Evolutionary conservation across 2,797 vertebrate species (phyloP).

Genomic region (Dendrocincla tyrannina): DNA sequence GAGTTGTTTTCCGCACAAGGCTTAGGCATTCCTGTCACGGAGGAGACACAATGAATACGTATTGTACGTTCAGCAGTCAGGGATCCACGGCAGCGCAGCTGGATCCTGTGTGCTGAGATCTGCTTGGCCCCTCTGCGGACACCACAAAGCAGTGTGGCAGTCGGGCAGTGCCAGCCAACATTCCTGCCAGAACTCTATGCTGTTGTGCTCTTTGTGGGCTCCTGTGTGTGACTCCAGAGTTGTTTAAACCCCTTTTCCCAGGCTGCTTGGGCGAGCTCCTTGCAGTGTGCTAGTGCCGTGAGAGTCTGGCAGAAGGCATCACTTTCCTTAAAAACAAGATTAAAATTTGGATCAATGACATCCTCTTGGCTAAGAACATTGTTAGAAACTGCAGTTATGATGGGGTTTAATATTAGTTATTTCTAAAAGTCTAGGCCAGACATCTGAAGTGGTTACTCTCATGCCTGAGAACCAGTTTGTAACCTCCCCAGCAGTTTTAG

Average conservation of each 20-base stretch:
- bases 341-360: neutral
- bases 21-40: conserved; percentile 9
- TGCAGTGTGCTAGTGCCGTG: neutral
- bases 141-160: neutral
- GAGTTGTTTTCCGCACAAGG: conserved; percentile 10
- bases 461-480: neutral
- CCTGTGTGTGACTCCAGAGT: neutral
- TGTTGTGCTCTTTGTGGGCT: neutral
- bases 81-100: neutral
- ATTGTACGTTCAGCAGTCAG: neutral
- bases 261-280: neutral
- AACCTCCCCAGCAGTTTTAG: neutral
- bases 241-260: accelerated
- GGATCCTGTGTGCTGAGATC: neutral
- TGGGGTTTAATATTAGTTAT: neutral
- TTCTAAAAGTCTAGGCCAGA: neutral
- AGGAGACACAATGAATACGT: neutral
- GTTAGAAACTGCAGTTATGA: neutral
- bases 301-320: neutral
- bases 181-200: neutral
- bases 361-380: neutral
- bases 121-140: accelerated
- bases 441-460: neutral
- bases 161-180: neutral
- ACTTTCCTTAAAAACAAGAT: neutral